These are phyloP conservation scores for Rhagoletis pomonella DNA, from an alignment of 1,140 invertebrate species.

Conservation along the genomic window DNA sequence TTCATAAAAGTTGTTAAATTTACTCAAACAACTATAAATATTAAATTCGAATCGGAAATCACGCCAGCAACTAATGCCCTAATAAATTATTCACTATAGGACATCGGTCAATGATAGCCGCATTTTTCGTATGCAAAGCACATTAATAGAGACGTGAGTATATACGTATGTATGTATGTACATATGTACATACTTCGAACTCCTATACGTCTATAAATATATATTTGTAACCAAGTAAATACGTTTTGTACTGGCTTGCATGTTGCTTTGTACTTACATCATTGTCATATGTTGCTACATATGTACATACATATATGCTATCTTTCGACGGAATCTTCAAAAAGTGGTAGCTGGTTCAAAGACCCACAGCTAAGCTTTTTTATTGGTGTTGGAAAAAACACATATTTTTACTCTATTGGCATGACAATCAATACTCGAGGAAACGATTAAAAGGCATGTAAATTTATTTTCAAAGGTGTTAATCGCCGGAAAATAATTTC, in stretches of 20 bases:
- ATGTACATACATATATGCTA: not conserved
- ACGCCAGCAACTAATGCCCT: constrained; percentile 19
- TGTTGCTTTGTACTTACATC: not conserved
- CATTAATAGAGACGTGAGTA: not conserved
- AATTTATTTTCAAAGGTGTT: not conserved
- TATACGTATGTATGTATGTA: not conserved
- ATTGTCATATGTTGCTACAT: not conserved
- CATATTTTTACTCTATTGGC: not conserved
- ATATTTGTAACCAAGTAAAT: no score
- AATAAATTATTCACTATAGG: constrained; percentile 4
- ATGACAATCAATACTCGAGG: not conserved
- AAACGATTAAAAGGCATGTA: not conserved
- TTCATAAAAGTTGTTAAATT: not conserved
- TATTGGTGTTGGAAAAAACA: no score
- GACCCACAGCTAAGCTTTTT: not conserved
- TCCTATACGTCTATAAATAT: not conserved
- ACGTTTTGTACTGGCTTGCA: no score
- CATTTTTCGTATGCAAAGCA: constrained; percentile 27
- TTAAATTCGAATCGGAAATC: constrained; percentile 23
- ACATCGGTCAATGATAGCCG: not conserved
- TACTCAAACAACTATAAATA: constrained; percentile 7
- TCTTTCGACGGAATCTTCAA: constrained; percentile 28
- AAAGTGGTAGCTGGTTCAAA: not conserved
- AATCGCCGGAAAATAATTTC: not conserved
- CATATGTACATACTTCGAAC: not conserved